Conservation (phyloP, 2,797 vertebrate species). For the Gymnoscopelus braueri region DNA sequence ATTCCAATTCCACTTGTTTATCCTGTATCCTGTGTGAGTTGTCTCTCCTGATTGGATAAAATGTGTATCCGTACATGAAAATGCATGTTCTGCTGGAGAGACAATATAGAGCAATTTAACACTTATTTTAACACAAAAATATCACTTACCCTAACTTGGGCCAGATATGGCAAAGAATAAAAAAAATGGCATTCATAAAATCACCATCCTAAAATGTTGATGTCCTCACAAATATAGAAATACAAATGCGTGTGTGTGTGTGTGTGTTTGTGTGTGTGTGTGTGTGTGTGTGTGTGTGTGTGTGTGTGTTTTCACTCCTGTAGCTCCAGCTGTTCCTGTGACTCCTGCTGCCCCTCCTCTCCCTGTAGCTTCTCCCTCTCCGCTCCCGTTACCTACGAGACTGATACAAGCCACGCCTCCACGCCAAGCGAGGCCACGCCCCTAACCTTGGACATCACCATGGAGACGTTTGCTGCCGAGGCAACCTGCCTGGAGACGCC, state of each 20-base stretch:
- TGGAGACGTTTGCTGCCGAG: constrained; percentile 57
- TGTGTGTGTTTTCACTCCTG: not conserved
- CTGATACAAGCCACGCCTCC: constrained; percentile 84
- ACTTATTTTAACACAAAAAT: too few relatives aligned
- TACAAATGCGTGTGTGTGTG: not conserved
- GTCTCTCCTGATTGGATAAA: too few relatives aligned
- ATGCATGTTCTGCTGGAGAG: too few relatives aligned
- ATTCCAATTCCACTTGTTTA: too few relatives aligned
- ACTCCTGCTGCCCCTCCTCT: constrained; percentile 88
- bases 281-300: not conserved
- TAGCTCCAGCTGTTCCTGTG: constrained; percentile 88
- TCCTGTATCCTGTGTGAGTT: too few relatives aligned
- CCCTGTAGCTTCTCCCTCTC: constrained; percentile 88
- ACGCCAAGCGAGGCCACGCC: constrained; percentile 75
- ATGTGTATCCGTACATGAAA: too few relatives aligned
- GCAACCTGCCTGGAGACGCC: constrained; percentile 46
- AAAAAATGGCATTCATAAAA: too few relatives aligned
- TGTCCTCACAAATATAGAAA: too few relatives aligned
- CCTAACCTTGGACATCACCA: constrained; percentile 58
- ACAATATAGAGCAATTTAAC: too few relatives aligned
- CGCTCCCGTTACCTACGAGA: constrained; percentile 82
- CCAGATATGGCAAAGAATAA: too few relatives aligned
- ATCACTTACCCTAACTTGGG: too few relatives aligned
- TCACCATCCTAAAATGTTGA: too few relatives aligned
- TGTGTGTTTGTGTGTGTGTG: not conserved